Evolutionary conservation across 2,113 vertebrate genomes (phyloP).

Genomic region (Vicugna pacos): DNA sequence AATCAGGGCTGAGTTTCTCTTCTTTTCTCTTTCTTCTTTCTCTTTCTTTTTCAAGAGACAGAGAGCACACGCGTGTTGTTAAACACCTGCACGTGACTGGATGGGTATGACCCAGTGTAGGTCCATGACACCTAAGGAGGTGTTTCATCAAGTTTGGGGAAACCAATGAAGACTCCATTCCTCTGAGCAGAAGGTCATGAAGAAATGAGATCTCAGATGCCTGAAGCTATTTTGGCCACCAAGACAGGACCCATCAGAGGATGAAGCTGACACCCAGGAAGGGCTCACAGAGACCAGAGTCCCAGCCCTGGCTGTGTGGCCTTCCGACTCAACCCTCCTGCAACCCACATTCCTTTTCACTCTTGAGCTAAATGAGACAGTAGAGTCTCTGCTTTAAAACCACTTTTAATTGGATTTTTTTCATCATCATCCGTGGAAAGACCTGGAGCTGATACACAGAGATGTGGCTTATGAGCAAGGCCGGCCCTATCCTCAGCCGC

Average conservation of each 20-base stretch:
- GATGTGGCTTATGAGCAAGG: neutral
- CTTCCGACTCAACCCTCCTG: neutral
- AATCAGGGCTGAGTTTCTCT: fast-evolving
- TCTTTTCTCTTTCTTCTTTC: neutral
- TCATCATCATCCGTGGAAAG: neutral
- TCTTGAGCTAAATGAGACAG: neutral
- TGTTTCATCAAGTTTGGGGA: neutral
- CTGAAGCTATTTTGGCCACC: neutral
- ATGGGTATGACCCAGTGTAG: neutral
- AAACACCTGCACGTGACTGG: neutral
- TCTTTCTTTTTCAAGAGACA: neutral
- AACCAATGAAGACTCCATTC: neutral
- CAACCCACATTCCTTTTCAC: neutral
- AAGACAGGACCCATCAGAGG: neutral
- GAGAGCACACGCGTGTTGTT: neutral
- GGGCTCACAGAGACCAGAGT: neutral
- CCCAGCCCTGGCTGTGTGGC: neutral
- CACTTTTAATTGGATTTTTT: neutral
- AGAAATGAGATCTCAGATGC: neutral
- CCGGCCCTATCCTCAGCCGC: neutral
- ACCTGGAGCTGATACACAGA: neutral
- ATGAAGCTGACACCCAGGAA: neutral
- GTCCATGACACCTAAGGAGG: neutral
- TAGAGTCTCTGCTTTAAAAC: neutral
- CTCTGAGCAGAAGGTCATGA: neutral